Evolutionary conservation across 2,113 vertebrate genomes (phyloP), one percentile per base, ranked within the genome.

Genomic region (Hippocampus barbouri): DNA sequence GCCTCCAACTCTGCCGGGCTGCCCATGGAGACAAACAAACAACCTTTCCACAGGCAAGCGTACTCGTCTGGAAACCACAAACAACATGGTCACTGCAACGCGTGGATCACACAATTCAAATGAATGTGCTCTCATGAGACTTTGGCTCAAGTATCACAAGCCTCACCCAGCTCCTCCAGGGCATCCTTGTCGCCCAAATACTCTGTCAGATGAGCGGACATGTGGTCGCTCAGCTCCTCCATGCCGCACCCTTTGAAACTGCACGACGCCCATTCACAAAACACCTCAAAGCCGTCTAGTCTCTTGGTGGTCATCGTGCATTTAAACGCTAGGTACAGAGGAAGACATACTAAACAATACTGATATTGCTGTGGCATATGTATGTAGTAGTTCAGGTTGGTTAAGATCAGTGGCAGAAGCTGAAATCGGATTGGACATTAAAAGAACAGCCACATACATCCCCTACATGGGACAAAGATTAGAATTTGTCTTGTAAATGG

Each of bases 101-200:
- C 11, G 23, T 34, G 23, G 11, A 34, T 27, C 4, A 34, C 27
- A 18, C 14, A 18, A 62, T 56, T 11, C n/a, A 56, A 56, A n/a
- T 56, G 8, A 56, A 15, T 15, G 15, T 5, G 14, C 15, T 47
- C 45, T 12, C 15, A 15, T 15, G 45, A 10, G 45, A 15, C 14
- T 47, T 47, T 47, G 45, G 15, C 45, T 16, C 15, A 62, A 30
- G 34, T 63, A 41, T 4, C 12, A 1, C 8, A n/a, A 20, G 41
- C n/a, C 68, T 66, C 67, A 94, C 93, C 93, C 25, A 94, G 85
- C 51, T 93, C 93, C 65, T 93, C 93, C 80, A 93, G 85, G 27
- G 91, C 78, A n/a, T 93, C 92, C 47, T 82, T 90, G 60, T 91
- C 91, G 62, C 91, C 87, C 0, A 86, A 81, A 73, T 91, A 87